Conservation (phyloP, 1,140 invertebrate species). For the Rhagoletis pomonella region DNA sequence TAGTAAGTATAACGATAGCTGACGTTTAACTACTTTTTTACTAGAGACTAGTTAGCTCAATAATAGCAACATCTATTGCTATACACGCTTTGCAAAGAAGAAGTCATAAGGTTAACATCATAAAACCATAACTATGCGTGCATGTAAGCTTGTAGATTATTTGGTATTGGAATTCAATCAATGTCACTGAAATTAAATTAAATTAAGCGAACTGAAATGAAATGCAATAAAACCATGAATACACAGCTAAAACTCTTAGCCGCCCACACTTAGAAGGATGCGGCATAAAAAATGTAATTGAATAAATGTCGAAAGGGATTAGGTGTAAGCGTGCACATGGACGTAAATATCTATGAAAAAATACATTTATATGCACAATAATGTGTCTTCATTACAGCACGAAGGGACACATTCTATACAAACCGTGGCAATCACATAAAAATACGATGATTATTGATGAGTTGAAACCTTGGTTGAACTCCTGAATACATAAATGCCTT, state of each 20-base stretch:
- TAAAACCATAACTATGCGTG: no score
- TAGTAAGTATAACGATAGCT: no score
- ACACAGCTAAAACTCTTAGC: not conserved
- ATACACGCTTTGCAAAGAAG: no score
- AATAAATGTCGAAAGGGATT: no score
- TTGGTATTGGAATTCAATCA: conserved; percentile 40
- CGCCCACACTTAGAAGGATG: not conserved
- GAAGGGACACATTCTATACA: not conserved
- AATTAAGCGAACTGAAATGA: conserved; percentile 27
- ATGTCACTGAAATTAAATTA: not conserved
- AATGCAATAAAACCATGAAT: conserved; percentile 11
- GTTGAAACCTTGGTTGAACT: not conserved
- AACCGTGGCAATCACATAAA: conserved; percentile 5
- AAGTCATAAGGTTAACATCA: no score
- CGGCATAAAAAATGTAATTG: no score
- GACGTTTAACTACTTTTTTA: no score
- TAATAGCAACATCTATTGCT: no score
- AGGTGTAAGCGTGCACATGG: no score
- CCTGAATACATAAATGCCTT: not conserved
- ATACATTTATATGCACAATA: not conserved
- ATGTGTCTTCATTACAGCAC: no score
- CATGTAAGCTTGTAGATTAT: not conserved
- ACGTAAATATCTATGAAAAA: not conserved
- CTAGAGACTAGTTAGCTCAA: no score
- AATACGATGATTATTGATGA: conserved; percentile 4